Percentiles rank a stretch among this genome's conserved stretches.
phyloP scores from a whole-genome alignment of 2,888 invertebrate genomes.

The Watsonalla cultraria region DNA sequence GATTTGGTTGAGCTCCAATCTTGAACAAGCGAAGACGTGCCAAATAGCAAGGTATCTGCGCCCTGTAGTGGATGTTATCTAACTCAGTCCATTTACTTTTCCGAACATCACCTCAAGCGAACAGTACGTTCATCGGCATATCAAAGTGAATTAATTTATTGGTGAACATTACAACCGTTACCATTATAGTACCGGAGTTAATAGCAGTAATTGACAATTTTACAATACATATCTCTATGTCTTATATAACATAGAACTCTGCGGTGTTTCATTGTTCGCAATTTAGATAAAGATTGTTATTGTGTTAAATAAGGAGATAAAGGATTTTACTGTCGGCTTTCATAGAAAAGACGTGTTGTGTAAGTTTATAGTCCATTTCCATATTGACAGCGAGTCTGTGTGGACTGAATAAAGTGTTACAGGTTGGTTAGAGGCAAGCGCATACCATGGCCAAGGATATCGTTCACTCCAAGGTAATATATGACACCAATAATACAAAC shows the following conservation, averaged over 20 bases:
- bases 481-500: neutral
- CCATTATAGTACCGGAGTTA: constrained; percentile 14
- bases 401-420: constrained; percentile 21
- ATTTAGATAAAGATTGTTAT: constrained; percentile 67
- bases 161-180: constrained; percentile 24
- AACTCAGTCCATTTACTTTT: constrained; percentile 32
- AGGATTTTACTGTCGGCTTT: constrained; percentile 55
- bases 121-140: constrained; percentile 33
- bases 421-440: constrained; percentile 7
- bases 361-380: constrained; percentile 41
- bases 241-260: constrained; percentile 23
- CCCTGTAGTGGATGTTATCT: constrained; percentile 37
- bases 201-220: constrained; percentile 47
- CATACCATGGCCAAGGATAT: constrained; percentile 47
- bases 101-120: constrained; percentile 34
- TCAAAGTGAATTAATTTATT: constrained; percentile 49
- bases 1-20: constrained; percentile 58
- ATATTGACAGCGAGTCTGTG: constrained; percentile 34
- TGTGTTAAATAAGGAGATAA: constrained; percentile 58
- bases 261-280: constrained; percentile 46
- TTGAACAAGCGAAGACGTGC: constrained; percentile 9
- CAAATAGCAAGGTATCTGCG: constrained; percentile 43
- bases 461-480: constrained; percentile 47
- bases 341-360: constrained; percentile 51
- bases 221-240: constrained; percentile 39